Evolutionary conservation across 1,140 invertebrate genomes (phyloP).

Genomic region (Achroia grisella): DNA sequence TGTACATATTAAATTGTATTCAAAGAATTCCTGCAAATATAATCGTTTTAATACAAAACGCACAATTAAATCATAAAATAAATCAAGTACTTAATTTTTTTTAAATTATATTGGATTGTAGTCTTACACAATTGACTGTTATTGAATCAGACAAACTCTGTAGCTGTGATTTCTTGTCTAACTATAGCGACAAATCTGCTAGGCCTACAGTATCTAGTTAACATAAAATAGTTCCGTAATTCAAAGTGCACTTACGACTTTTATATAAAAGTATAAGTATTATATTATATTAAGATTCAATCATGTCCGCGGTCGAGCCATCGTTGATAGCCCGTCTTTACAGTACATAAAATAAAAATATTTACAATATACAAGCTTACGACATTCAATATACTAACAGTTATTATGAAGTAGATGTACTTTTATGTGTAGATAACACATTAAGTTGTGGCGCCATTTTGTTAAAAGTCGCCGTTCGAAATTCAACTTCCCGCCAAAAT

Average conservation of each 20-base stretch:
- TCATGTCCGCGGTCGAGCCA: slow-evolving; percentile 44
- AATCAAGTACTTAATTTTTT: too few species aligned
- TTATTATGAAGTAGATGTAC: slow-evolving; percentile 56
- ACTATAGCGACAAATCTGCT: slow-evolving; percentile 10
- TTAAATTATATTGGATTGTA: too few species aligned
- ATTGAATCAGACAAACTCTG: too few species aligned
- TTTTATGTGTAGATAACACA: slow-evolving; percentile 69
- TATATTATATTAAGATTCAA: slow-evolving; percentile 47
- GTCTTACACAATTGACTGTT: too few species aligned
- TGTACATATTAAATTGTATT: too few species aligned
- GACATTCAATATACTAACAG: slow-evolving; percentile 56
- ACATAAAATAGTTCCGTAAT: slow-evolving; percentile 65
- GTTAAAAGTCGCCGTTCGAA: slow-evolving; percentile 22
- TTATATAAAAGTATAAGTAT: slow-evolving; percentile 61
- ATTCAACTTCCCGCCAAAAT: not conserved
- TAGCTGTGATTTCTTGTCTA: not conserved
- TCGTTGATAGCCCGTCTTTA: slow-evolving; percentile 55
- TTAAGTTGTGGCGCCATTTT: slow-evolving; percentile 39
- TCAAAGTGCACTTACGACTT: slow-evolving; percentile 70
- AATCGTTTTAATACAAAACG: too few species aligned
- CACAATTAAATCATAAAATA: too few species aligned
- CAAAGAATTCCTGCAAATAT: too few species aligned
- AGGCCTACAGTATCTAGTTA: slow-evolving; percentile 27
- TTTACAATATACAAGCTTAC: slow-evolving; percentile 68
- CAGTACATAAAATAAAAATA: slow-evolving; percentile 62